Evolutionary conservation across 30 jellyfish, hydroid and myxozoan species (phyloP), one percentile per base, ranked within the genome.

Genomic region (Pelagia noctiluca): DNA sequence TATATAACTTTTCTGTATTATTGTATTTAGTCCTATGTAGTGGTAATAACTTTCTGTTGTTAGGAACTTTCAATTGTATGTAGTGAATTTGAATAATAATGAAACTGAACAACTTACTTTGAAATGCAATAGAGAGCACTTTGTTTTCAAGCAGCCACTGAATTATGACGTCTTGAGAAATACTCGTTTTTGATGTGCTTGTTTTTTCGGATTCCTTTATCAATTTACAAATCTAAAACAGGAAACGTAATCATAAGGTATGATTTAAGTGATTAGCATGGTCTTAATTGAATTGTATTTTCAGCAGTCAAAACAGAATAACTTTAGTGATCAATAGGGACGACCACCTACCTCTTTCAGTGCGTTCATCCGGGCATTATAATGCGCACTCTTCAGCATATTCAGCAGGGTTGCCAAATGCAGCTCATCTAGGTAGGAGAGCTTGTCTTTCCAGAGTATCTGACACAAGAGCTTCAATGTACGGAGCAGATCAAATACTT

Each of bases 321-420:
- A n/a, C n/a, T n/a, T n/a, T n/a, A n/a, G n/a, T n/a, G n/a, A n/a
- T n/a, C n/a, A n/a, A n/a, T n/a, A n/a, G n/a, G n/a, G n/a, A n/a
- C 29, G 23, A 5, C 5, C 1, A 28, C 86, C 13, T 24, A 87
- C 89, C 89, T 93, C 98, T 63, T 93, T 93, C 80, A 93, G 71
- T 23, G 98, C 89, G 84, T 93, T 93, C 98, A 93, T 93, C 34
- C 96, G 72, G 1, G 98, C 95, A 61, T 93, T 93, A 75, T 78
- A 93, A 69, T 93, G 98, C 26, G 97, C 82, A 35, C 90, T 70
- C 33, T 87, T 80, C 37, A 93, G 80, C 98, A 93, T 93, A 49
- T 83, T 87, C 48, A 93, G 85, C 28, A 93, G 50, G 7, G 96
- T 87, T 0, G 65, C 70, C 90, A 93, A 52, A 82, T 93, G 97